phyloP scores from a whole-genome alignment of 1,140 invertebrate species.

The Caerostris extrusa region DNA sequence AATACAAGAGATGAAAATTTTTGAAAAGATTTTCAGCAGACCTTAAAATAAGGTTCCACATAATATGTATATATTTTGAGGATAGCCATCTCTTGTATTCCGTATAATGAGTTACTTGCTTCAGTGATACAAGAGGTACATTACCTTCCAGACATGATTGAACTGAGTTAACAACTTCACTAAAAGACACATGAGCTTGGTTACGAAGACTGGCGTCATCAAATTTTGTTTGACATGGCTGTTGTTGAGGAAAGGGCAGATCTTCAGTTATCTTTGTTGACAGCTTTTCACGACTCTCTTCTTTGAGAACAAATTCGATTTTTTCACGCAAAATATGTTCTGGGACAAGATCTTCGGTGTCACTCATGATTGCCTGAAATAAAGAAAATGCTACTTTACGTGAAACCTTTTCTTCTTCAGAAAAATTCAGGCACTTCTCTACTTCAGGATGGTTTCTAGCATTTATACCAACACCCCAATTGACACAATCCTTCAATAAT shows the following conservation, averaged over 20 bases:
- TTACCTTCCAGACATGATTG: constrained; percentile 74
- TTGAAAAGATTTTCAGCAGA: constrained; percentile 57
- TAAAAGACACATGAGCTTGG: constrained; percentile 64
- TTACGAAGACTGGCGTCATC: constrained; percentile 13
- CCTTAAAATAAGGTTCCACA: constrained; percentile 56
- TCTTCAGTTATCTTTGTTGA: background rate
- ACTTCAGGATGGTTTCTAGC: constrained; percentile 52
- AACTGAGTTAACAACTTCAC: constrained; percentile 70
- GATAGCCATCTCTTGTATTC: constrained; percentile 49
- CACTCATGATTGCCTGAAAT: constrained; percentile 71
- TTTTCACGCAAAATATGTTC: constrained; percentile 59
- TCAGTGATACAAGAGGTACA: constrained; percentile 67
- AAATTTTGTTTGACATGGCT: background rate
- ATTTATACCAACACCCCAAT: constrained; percentile 85
- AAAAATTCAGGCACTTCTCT: constrained; percentile 70
- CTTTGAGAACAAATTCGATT: constrained; percentile 48
- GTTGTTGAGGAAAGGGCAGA: background rate
- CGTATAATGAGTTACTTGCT: constrained; percentile 67
- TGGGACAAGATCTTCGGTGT: constrained; percentile 60
- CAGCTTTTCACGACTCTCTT: background rate
- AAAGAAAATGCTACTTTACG: constrained; percentile 60
- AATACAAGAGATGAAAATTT: constrained; percentile 51
- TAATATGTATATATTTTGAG: constrained; percentile 45
- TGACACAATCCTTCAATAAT: constrained; percentile 89
- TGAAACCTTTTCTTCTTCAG: constrained; percentile 60